A percentile compares a stretch with the other conserved stretches of the same genome.
phyloP scores from a whole-genome alignment of 2,113 vertebrate genomes.

The Redunca redunca region DNA sequence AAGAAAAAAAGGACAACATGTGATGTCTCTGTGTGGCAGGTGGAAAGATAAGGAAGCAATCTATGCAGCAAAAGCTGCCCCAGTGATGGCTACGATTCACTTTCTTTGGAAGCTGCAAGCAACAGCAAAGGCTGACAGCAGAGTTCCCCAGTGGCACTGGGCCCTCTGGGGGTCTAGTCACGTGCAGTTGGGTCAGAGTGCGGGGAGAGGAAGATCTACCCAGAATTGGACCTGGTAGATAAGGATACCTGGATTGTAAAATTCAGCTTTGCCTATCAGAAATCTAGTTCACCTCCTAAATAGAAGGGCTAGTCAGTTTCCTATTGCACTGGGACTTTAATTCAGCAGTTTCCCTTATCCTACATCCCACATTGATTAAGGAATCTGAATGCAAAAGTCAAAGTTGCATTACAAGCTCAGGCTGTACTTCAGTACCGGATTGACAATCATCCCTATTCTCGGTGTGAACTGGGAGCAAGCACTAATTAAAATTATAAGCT shows the following conservation, averaged over 20 bases:
- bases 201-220: not conserved
- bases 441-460: slow-evolving; percentile 76
- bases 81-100: not conserved
- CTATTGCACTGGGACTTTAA: slow-evolving; percentile 29
- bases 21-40: not conserved
- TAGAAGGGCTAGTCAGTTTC: slow-evolving; percentile 8
- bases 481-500: slow-evolving; percentile 85
- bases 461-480: slow-evolving; percentile 75
- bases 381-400: slow-evolving; percentile 70
- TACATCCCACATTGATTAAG: slow-evolving; percentile 48
- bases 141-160: too few species aligned
- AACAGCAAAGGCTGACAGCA: not conserved
- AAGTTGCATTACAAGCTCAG: slow-evolving; percentile 60
- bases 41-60: not conserved
- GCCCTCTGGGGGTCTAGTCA: not conserved
- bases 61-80: not conserved
- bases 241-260: not conserved
- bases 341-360: slow-evolving; percentile 40
- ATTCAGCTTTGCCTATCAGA: not conserved
- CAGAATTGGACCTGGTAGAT: not conserved
- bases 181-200: rapidly evolving
- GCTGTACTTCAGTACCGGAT: slow-evolving; percentile 62
- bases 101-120: not conserved
- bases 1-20: not conserved
- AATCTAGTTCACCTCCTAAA: not conserved